Evolutionary conservation across 2,888 invertebrate genomes (phyloP).

Genomic region (Pherbina coryleti): DNA sequence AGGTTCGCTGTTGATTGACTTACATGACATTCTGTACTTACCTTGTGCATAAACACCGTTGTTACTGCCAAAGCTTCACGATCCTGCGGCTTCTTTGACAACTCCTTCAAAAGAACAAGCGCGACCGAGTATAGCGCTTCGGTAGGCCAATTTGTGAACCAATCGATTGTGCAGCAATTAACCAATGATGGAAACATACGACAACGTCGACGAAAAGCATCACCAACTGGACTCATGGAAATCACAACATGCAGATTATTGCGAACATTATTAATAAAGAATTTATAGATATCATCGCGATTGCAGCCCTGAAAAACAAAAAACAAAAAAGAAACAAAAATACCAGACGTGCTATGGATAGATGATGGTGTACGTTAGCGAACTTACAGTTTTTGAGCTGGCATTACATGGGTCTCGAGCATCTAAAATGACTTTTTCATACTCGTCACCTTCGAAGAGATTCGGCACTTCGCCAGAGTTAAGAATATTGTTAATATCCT

Average conservation of each 20-base stretch:
- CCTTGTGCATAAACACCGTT: conserved; percentile 81
- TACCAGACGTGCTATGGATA: neutral
- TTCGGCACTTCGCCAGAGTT: conserved; percentile 95
- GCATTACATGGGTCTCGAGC: conserved; percentile 80
- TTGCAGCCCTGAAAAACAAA: conserved; percentile 70
- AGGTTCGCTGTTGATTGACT: too few relatives aligned
- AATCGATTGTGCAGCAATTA: conserved; percentile 94
- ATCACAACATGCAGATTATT: conserved; percentile 87
- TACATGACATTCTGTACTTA: conserved; percentile 50
- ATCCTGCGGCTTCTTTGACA: conserved; percentile 72
- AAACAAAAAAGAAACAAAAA: neutral
- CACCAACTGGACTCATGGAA: conserved; percentile 93
- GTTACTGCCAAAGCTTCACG: conserved; percentile 73
- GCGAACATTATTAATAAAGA: conserved; percentile 86
- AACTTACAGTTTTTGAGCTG: conserved; percentile 74
- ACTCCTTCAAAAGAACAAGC: conserved; percentile 76
- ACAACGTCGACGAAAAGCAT: conserved; percentile 87
- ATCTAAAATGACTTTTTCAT: conserved; percentile 84
- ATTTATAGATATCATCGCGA: conserved; percentile 86
- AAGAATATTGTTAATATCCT: conserved; percentile 91
- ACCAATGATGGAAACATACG: conserved; percentile 95
- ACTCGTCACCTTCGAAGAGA: conserved; percentile 88
- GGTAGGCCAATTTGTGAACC: conserved; percentile 93
- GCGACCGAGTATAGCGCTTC: conserved; percentile 90
- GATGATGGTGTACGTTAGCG: neutral